Evolutionary conservation across 2,113 vertebrate genomes (phyloP), one percentile per base, ranked within the genome.

Genomic region (Natator depressus): DNA sequence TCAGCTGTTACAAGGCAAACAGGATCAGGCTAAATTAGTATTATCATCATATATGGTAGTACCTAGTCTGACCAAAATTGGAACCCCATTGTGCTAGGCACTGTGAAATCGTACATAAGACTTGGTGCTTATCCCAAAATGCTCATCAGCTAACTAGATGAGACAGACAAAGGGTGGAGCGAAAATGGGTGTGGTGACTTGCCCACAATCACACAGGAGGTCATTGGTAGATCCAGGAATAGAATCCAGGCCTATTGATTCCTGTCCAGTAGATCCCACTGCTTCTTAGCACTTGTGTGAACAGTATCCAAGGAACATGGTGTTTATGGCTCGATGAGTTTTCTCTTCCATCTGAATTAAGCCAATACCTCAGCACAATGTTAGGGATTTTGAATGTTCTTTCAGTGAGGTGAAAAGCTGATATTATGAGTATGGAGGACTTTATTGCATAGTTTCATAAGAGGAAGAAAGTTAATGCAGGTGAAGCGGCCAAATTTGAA

Each of bases 351-450:
- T 25, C 10, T 75, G n/a, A 75, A 46, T 42, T 27, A 89, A 94
- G 88, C 9, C 3, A 8, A 3, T 5, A 3, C 38, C 5, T 1
- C 47, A 10, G 5, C 76, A 69, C 4, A 29, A 9, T 46, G 6
- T 2, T 82, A 17, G 13, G 38, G 51, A 65, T 75, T 80, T n/a
- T 49, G 10, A 1, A 16, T 20, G 2, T 76, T 82, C 29, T 65
- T 65, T 35, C 12, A 35, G 84, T 79, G 42, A 83, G 79, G n/a
- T 69, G 11, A 3, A 10, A 59, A 84, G 12, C 69, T 90, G 78
- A 27, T 87, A 24, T 50, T 42, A 59, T 57, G 80, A 31, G 50
- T 31, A 9, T 50, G 53, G 49, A 54, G 11, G 42, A 47, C 75
- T 42, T 42, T 78, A 29, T 38, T 78, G 9, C 46, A 78, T 78